Evolutionary conservation across 2,113 vertebrate species (phyloP), one percentile per base, ranked within the genome.

Genomic region (Pachypanchax playfairii): DNA sequence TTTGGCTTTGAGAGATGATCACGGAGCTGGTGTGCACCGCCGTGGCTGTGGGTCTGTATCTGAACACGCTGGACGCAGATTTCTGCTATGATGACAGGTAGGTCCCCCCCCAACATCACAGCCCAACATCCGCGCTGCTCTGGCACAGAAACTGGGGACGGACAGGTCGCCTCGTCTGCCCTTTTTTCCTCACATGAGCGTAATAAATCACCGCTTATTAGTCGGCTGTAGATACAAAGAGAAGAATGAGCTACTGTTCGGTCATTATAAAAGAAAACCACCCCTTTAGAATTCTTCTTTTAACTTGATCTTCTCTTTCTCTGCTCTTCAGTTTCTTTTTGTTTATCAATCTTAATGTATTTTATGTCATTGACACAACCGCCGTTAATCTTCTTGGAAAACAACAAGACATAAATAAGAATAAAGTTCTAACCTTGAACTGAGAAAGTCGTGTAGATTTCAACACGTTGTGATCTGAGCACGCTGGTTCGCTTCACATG

Each of bases 1-100:
- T 46, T 50, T 54, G 79, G 24, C 67, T 49, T 54, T 72, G 91
- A 94, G 94, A 91, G 83, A 97, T 98, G 96, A 93, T 95, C 90
- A 92, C 93, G 87, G 95, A 97, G 94, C 93, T 95, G 90, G 79
- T 94, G 90, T 94, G 94, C 93, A 91, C 93, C 91, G 94, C 93
- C 79, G 91, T 95, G 92, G 94, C 95, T 90, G 91, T 96, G 85
- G 91, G 92, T 91, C 94, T 98, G 63, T 96, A 98, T 66, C 83
- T 95, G 79, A 98, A 97, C 91, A 96, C 95, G 56, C 90, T 97
- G 80, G 89, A 93, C 77, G 94, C 95, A 13, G 95, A 96, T 92
- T 97, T 98, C 93, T 98, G 96, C 93, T 98, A 98, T 58, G 96
- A 98, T 91, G 96, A 98, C 94, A 96, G 95, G 96, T 98, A 94